phyloP scores from a whole-genome alignment of 2,888 invertebrate species.

The Neoitamus cyanurus region DNA sequence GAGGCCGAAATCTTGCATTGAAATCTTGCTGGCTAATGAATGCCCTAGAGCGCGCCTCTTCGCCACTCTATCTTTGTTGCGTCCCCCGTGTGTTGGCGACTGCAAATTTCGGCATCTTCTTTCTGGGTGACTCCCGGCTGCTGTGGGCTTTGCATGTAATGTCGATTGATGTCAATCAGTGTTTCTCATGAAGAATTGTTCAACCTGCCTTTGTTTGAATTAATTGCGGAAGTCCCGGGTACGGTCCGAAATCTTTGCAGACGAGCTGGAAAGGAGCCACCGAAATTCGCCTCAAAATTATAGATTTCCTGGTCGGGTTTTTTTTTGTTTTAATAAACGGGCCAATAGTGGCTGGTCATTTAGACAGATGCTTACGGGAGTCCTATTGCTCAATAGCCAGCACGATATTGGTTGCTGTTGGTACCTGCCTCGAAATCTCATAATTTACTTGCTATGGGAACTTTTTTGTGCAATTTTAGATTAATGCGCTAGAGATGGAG shows the following conservation, averaged over 20 bases:
- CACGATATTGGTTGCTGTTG: slow-evolving; percentile 10
- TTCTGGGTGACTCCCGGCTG: background rate
- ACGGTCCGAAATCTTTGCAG: background rate
- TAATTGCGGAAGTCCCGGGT: slow-evolving; percentile 22
- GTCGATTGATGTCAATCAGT: slow-evolving; percentile 29
- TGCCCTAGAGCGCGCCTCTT: slow-evolving; percentile 12
- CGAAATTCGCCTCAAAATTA: background rate
- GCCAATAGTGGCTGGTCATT: background rate
- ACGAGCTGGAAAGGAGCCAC: background rate
- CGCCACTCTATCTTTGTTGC: background rate
- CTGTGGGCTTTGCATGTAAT: background rate
- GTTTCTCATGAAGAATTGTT: slow-evolving; percentile 23
- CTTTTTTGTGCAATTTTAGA: slow-evolving; percentile 22
- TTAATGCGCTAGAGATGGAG: background rate
- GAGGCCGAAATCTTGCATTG: slow-evolving; percentile 40
- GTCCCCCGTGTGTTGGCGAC: background rate
- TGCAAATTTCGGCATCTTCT: slow-evolving; percentile 23
- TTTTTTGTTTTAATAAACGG: background rate
- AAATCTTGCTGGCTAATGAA: slow-evolving; percentile 21
- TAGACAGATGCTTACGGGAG: background rate
- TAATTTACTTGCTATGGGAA: slow-evolving; percentile 21
- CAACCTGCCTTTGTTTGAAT: background rate
- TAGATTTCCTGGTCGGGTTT: background rate
- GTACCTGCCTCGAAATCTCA: background rate
- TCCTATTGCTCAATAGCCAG: background rate